A percentile compares a stretch with the other conserved stretches of the same genome.
Conservation (phyloP, 2,113 vertebrate species). For the Aldabrachelys gigantea region DNA sequence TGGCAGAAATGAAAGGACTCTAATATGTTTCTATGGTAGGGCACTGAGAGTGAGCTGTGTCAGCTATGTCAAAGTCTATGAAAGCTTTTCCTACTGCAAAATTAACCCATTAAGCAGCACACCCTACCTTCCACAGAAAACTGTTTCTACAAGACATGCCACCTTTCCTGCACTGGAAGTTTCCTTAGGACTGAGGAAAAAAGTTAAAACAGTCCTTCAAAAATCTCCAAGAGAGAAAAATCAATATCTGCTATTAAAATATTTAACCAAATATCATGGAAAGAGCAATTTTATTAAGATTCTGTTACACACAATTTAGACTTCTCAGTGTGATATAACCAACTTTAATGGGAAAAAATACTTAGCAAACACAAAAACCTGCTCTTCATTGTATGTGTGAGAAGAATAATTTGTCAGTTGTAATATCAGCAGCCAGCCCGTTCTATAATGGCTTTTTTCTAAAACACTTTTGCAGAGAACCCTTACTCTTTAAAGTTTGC, state of each 20-base stretch:
- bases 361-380: background rate
- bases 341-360: background rate
- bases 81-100: conserved; percentile 45
- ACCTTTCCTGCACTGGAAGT: background rate
- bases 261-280: conserved; percentile 9
- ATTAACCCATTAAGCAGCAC: conserved; percentile 52
- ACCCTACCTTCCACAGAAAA: conserved; percentile 26
- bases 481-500: background rate
- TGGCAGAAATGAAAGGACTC: background rate
- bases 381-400: background rate
- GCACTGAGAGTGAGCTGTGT: background rate
- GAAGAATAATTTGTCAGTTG: background rate
- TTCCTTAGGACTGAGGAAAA: conserved; percentile 15
- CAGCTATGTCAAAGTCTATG: conserved; percentile 31
- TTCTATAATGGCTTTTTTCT: background rate
- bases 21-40: background rate
- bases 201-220: background rate
- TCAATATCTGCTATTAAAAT: conserved; percentile 47
- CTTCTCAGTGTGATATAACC: background rate
- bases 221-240: background rate
- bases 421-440: background rate
- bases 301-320: background rate
- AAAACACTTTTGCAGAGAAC: background rate
- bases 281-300: conserved; percentile 32
- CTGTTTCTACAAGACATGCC: conserved; percentile 1